These are phyloP conservation scores for Melanostoma mellinum DNA, from an alignment of 2,888 invertebrate species.

Conservation along the genomic window DNA sequence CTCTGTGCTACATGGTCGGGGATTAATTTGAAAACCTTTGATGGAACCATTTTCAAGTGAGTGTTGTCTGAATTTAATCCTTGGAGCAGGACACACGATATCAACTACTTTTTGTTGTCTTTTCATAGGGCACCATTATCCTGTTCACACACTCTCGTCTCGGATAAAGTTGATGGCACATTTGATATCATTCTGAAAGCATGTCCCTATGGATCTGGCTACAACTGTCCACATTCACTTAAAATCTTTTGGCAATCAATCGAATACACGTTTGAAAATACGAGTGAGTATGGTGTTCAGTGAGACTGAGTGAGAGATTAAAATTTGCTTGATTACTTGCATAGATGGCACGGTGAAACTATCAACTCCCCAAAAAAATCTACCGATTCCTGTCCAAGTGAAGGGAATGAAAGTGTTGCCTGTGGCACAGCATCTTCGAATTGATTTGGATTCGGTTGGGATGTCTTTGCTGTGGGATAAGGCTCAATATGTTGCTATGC, in stretches of 20 bases:
- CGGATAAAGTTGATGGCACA: constrained; percentile 87
- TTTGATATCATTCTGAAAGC: constrained; percentile 87
- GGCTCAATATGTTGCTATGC: constrained; percentile 86
- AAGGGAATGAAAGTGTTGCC: constrained; percentile 89
- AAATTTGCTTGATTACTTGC: constrained; percentile 9
- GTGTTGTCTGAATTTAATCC: constrained; percentile 39
- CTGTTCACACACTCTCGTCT: constrained; percentile 89
- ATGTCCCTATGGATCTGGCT: constrained; percentile 85
- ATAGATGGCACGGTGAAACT: constrained; percentile 84
- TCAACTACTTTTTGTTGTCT: not conserved
- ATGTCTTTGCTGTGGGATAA: constrained; percentile 90
- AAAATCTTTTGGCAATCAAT: constrained; percentile 87
- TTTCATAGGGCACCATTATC: constrained; percentile 87
- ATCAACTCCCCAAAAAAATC: constrained; percentile 83
- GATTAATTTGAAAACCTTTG: constrained; percentile 92
- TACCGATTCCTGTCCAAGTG: constrained; percentile 88
- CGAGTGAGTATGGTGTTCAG: constrained; percentile 80
- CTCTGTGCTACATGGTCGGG: constrained; percentile 92
- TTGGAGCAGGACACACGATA: not conserved
- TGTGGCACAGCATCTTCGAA: constrained; percentile 87
- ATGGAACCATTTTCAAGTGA: constrained; percentile 89
- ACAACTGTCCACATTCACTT: constrained; percentile 79
- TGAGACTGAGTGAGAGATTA: constrained; percentile 18
- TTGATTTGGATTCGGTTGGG: constrained; percentile 87
- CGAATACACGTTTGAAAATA: constrained; percentile 84